Evolutionary conservation across 1,140 invertebrate species (phyloP), one percentile per base, ranked within the genome.

Genomic region (Antheraea mylitta): DNA sequence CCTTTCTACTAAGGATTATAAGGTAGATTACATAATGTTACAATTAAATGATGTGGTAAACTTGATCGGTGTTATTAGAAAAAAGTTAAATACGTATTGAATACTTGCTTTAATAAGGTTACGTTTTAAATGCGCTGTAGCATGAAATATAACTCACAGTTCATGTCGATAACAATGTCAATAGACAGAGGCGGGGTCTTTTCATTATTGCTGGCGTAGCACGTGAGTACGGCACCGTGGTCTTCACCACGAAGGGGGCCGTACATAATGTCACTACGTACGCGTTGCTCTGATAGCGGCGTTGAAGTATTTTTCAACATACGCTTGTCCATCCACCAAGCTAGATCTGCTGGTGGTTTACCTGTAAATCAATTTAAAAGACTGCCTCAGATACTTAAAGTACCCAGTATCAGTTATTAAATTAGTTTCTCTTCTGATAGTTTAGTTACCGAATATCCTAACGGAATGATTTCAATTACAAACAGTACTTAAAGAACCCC

Each of bases 101-200:
- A 30, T 4, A 1, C 22, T 30, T 1, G 22, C 22, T 30, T 30
- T 30, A 30, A 30, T 2, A 30, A 30, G 22, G 22, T 30, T 4
- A 2, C 22, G 4, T 30, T n/a, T n/a, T 30, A 30, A 30, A 30
- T 30, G 22, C 22, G 38, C 38, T 4, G 38, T 42, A 61, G 60
- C 6, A 61, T 61, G 22, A 61, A 4, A 13, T 13, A 22, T 18
- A 53, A 87, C 90, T 90, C 76, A 92, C 90, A 76, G 64, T 80
- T 78, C 88, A 92, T 90, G 66, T 92, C 82, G 66, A 92, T 78
- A 42, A 79, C 75, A 66, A 90, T 75, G 65, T 90, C 88, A 18
- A 90, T 86, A 16, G 79, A 77, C 10, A 92, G 77, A 6, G 86
- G 86, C 37, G 71, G 53, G 0, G 82, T 86, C 19, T 76, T 53